A percentile compares a stretch with the other conserved stretches of the same genome.
These are phyloP conservation scores for Alectoris magna DNA, from an alignment of 2,797 vertebrate genomes.

Conservation along the genomic window DNA sequence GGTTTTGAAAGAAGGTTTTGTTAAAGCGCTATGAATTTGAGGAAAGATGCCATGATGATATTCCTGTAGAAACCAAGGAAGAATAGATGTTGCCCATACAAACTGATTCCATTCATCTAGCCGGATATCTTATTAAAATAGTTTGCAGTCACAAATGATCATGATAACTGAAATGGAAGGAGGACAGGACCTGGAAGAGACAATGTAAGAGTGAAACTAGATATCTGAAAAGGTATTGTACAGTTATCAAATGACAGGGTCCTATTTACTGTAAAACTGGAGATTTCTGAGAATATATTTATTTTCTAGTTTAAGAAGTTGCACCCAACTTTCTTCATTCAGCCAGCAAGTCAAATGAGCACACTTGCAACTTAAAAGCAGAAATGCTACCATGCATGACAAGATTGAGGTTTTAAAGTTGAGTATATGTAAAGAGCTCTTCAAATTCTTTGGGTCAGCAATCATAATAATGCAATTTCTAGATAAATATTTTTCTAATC, in stretches of 20 bases:
- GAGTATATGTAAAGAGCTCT: not conserved
- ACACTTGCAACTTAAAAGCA: not conserved
- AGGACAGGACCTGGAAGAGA: slow-evolving; percentile 7
- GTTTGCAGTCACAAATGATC: slow-evolving; percentile 69
- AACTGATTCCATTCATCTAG: slow-evolving; percentile 52
- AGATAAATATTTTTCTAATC: not conserved
- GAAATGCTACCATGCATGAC: not conserved
- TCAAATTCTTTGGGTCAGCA: not conserved
- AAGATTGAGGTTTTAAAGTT: not conserved
- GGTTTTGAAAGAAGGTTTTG: slow-evolving; percentile 71
- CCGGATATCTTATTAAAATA: slow-evolving; percentile 80
- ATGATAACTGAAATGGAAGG: slow-evolving; percentile 11
- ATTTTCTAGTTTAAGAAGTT: not conserved
- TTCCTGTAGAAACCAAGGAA: slow-evolving; percentile 69
- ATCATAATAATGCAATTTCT: not conserved
- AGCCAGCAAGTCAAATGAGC: not conserved
- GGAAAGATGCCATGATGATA: slow-evolving; percentile 70
- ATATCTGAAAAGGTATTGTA: slow-evolving; percentile 16
- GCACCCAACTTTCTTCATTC: not conserved
- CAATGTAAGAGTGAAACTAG: not conserved
- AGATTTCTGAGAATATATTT: not conserved
- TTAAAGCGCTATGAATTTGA: slow-evolving; percentile 69
- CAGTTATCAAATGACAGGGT: not conserved
- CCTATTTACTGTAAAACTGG: not conserved
- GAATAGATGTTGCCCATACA: slow-evolving; percentile 67